Evolutionary conservation across 2,797 vertebrate genomes (phyloP).

Genomic region (Crenuchus spilurus): DNA sequence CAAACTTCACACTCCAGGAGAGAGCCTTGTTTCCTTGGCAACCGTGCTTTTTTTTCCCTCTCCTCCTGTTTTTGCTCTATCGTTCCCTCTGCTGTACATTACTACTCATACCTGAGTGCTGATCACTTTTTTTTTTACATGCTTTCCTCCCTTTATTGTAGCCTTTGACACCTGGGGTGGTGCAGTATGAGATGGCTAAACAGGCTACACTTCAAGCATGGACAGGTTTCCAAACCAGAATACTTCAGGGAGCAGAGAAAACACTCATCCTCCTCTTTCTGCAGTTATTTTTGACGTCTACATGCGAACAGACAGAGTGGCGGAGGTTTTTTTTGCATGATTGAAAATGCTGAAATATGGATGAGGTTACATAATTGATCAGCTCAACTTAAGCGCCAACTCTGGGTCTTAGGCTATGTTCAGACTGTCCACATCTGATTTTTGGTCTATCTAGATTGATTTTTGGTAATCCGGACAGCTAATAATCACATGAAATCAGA

Average conservation of each 20-base stretch:
- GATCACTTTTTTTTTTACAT: slow-evolving; percentile 1
- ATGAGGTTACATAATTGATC: slow-evolving; percentile 59
- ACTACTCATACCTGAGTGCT: slow-evolving; percentile 37
- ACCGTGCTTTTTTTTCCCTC: slow-evolving; percentile 64
- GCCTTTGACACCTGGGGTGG: slow-evolving; percentile 17
- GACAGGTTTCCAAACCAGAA: background rate
- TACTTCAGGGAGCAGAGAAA: background rate
- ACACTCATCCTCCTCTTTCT: slow-evolving; percentile 22
- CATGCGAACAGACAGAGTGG: slow-evolving; percentile 8
- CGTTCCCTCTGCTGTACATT: slow-evolving; percentile 28
- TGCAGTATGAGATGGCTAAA: background rate
- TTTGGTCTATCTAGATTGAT: no score
- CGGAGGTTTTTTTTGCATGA: slow-evolving; percentile 29
- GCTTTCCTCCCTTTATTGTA: background rate
- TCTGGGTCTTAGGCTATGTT: background rate
- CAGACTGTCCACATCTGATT: no score
- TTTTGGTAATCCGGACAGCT: no score
- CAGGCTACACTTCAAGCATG: background rate
- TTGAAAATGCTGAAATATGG: slow-evolving; percentile 46
- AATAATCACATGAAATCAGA: no score
- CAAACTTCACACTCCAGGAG: slow-evolving; percentile 55
- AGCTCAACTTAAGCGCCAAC: slow-evolving; percentile 34
- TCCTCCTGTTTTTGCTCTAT: slow-evolving; percentile 53
- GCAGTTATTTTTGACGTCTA: slow-evolving; percentile 20
- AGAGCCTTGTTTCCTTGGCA: slow-evolving; percentile 80